These are phyloP conservation scores for Mus pahari DNA, from an alignment of 2,113 vertebrate species.

Conservation along the genomic window DNA sequence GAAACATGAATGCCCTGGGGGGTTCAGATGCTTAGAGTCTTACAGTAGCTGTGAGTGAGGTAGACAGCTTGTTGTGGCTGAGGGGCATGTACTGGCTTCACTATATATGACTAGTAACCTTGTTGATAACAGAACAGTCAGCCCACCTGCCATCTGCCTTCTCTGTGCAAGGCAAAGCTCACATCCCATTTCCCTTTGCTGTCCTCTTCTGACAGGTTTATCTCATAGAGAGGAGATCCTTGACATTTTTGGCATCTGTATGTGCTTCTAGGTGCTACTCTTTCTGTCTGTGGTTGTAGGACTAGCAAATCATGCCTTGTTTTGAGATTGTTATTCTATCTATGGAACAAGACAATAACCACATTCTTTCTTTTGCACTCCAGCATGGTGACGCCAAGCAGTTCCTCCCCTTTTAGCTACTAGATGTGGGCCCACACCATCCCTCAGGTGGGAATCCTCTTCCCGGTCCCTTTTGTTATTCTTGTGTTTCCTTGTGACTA, in stretches of 20 bases:
- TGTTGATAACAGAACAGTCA: no score
- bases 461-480: no score
- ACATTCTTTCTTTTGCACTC: neutral
- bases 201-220: neutral
- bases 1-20: neutral
- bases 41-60: fast-evolving
- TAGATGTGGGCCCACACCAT: neutral
- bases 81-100: neutral
- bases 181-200: neutral
- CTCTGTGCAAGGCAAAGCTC: neutral
- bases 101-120: no score
- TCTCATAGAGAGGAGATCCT: neutral
- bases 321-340: neutral
- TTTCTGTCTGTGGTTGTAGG: no score
- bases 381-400: neutral
- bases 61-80: neutral
- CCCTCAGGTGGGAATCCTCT: neutral
- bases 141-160: neutral
- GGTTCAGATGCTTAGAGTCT: neutral
- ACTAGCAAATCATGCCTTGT: fast-evolving
- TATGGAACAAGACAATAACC: neutral
- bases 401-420: neutral
- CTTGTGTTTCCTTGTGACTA: neutral
- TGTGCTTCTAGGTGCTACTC: neutral
- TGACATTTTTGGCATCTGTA: neutral